Evolutionary conservation across 2,113 vertebrate genomes (phyloP), one percentile per base, ranked within the genome.

Genomic region (Octodon degus): DNA sequence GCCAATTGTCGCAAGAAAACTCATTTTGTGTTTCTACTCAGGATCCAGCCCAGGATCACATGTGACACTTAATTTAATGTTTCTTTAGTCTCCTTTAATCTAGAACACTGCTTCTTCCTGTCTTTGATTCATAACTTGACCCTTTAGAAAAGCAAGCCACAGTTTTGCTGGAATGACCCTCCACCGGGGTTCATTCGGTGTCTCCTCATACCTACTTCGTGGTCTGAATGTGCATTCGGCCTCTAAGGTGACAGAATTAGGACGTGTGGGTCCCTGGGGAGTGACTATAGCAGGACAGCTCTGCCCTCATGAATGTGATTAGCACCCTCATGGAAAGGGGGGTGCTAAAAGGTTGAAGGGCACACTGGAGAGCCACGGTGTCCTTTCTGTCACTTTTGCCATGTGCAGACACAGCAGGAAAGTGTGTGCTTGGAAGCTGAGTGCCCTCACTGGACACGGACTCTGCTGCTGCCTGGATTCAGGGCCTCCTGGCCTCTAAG

Each of bases 81-180:
- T 81, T 62, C 85, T 93, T 70, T 89, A 67, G 47, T 58, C 37
- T 94, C 63, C 27, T 34, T 80, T 87, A 67, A 63, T 89, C 47
- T 93, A 53, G 62, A 86, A 72, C 5, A 55, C 47, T 50, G 20
- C 77, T 7, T 95, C 37, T 58, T n/a, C 63, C 50, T 92, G 81
- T 65, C 34, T 93, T 72, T 88, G 40, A 17, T 47, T 86, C n/a
- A n/a, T 82, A 43, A 93, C 79, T 79, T 93, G 92, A 43, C 50
- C 86, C 40, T 91, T 86, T 37, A 58, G 65, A 95, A 91, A 34
- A 86, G 53, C 83, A 63, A 89, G 70, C n/a, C 55, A 27, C 16
- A 40, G 11, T 96, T 96, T 89, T 37, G 40, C 34, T 43, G 74
- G 76, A 96, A 47, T 53, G 55, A 22, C 58, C 74, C 50, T 94